Conservation (phyloP, 2,888 invertebrate species). For the Andrena hattorfiana region DNA sequence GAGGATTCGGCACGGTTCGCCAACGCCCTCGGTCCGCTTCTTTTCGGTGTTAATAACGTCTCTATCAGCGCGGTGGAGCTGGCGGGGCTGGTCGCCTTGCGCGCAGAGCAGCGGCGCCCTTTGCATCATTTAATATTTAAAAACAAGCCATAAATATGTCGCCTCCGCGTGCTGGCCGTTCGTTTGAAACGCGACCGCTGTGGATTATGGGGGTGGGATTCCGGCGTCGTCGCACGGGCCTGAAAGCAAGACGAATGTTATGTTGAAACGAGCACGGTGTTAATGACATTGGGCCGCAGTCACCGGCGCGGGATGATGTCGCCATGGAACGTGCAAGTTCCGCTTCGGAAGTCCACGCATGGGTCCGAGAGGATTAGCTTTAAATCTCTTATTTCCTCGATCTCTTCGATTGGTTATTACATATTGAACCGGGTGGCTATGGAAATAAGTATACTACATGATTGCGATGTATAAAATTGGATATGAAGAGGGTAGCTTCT, state of each 20-base stretch:
- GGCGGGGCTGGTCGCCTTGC: slow-evolving; percentile 20
- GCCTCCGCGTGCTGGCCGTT: slow-evolving; percentile 79
- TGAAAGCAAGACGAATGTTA: slow-evolving; percentile 81
- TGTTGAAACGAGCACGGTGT: slow-evolving; percentile 82
- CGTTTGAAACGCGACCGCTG: slow-evolving; percentile 73
- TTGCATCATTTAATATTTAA: slow-evolving; percentile 85
- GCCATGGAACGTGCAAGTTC: background rate
- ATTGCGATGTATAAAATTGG: no score
- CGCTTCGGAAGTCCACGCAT: background rate
- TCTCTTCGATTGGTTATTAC: no score
- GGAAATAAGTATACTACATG: no score
- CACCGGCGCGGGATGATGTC: background rate
- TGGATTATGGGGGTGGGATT: slow-evolving; percentile 59
- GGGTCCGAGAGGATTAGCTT: background rate
- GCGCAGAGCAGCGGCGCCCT: slow-evolving; percentile 72
- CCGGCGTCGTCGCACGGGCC: slow-evolving; percentile 21
- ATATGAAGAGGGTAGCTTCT: no score
- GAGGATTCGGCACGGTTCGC: slow-evolving; percentile 75
- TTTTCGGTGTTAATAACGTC: slow-evolving; percentile 74
- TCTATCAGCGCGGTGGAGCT: slow-evolving; percentile 68
- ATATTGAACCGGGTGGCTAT: no score
- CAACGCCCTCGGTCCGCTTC: slow-evolving; percentile 50
- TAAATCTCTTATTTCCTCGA: no score
- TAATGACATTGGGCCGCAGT: slow-evolving; percentile 77
- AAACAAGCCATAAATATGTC: slow-evolving; percentile 85